Evolutionary conservation across 2,888 invertebrate species (phyloP), one percentile per base, ranked within the genome.

Genomic region (Apamea anceps): DNA sequence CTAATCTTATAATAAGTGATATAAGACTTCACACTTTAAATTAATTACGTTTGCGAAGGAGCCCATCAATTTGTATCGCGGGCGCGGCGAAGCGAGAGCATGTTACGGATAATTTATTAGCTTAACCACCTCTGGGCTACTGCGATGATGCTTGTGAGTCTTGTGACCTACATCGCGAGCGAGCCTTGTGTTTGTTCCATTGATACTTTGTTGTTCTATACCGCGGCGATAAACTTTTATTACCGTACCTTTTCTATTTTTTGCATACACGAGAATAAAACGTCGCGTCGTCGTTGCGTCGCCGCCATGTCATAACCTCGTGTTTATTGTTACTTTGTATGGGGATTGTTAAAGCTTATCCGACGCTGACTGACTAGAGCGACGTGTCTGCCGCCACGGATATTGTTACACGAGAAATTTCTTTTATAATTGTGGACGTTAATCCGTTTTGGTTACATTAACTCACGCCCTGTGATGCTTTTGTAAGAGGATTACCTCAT

Each of bases 371-470:
- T 66, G 85, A 84, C 72, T 82, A 80, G 74, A 80, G 72, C 67
- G 77, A 80, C 71, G 75, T 70, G 77, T 79, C 81, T 81, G 54
- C 77, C 77, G 54, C 81, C 77, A 77, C 63, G 78, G 67, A 74
- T 85, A 80, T 84, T 87, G 85, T 85, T 79, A 85, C 76, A 79
- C 57, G 84, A 87, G 78, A 85, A 82, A 78, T 83, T 76, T 87
- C 89, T 90, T 92, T 93, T 93, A 91, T 89, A 91, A 91, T 91
- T 91, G 92, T 92, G 88, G 92, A 90, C 91, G 88, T 90, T 95
- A 94, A 96, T 95, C 95, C 93, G 93, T 93, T 94, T 94, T 93
- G 91, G 89, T 87, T 85, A 88, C 89, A 91, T 94, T 92, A 92
- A 94, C 93, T 93, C 94, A 94, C 94, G 94, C 84, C 80, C 85